These are phyloP conservation scores for Pantelozetes paolii DNA, from an alignment of 2,888 invertebrate genomes.

Conservation along the genomic window DNA sequence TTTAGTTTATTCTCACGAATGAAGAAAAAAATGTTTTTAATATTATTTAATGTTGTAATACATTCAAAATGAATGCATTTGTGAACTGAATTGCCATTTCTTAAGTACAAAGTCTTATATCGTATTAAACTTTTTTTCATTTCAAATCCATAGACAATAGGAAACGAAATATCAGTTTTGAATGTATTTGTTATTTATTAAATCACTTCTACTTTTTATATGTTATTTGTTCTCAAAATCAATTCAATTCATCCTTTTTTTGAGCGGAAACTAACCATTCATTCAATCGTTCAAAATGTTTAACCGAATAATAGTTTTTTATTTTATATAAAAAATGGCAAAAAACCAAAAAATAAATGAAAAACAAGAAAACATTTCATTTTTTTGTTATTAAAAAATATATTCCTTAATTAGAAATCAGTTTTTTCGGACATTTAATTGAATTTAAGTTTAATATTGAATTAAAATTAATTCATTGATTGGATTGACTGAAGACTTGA, in stretches of 20 bases:
- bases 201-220: slow-evolving; percentile 11
- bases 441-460: too few species aligned
- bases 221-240: neutral
- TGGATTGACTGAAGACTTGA: neutral
- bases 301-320: neutral
- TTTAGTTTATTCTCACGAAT: slow-evolving; percentile 6
- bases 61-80: neutral
- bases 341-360: neutral
- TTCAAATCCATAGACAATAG: too few species aligned
- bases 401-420: too few species aligned
- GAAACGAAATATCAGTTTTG: neutral
- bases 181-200: slow-evolving; percentile 1
- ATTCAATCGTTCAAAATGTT: neutral
- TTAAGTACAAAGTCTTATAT: neutral
- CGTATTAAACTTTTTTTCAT: too few species aligned
- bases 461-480: too few species aligned
- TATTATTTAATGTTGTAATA: neutral
- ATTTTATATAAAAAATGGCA: slow-evolving; percentile 7
- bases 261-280: neutral
- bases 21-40: neutral
- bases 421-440: too few species aligned
- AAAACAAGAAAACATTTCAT: neutral
- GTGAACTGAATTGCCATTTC: neutral
- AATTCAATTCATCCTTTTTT: neutral
- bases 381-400: too few species aligned